A percentile compares a stretch with the other conserved stretches of the same genome.
Conservation (phyloP, 2,113 vertebrate genomes). For the Leptobrachium leishanense region DNA sequence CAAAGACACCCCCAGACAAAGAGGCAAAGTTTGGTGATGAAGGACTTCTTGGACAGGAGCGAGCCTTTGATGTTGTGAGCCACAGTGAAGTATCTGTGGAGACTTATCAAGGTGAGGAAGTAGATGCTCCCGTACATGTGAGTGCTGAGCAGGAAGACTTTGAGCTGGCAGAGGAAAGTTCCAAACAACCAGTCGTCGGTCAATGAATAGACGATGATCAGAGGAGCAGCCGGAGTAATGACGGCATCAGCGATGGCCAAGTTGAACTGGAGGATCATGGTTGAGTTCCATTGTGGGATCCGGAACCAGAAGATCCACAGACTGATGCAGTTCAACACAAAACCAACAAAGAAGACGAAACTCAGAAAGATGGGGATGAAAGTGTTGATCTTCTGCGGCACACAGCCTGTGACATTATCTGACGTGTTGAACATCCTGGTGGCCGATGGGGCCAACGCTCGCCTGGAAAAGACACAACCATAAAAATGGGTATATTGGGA, state of each 20-base stretch:
- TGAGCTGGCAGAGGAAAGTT: conserved; percentile 60
- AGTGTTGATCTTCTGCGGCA: conserved; percentile 3
- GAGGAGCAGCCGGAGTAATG: conserved; percentile 56
- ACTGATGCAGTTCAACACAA: conserved; percentile 63
- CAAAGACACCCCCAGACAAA: conserved; percentile 61
- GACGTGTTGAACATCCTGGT: conserved; percentile 3
- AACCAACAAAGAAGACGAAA: conserved; percentile 62
- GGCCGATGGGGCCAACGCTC: background rate
- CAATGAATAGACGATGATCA: conserved; percentile 60
- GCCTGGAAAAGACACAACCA: no score
- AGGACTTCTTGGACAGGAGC: conserved; percentile 59
- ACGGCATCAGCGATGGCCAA: conserved; percentile 66
- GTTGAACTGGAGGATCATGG: conserved; percentile 68
- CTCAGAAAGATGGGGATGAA: conserved; percentile 56
- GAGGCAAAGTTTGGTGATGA: conserved; percentile 62
- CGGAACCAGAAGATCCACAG: conserved; percentile 68
- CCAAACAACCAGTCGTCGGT: conserved; percentile 63
- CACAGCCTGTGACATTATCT: background rate
- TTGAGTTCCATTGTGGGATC: conserved; percentile 62
- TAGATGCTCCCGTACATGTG: conserved; percentile 67
- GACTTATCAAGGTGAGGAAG: conserved; percentile 69
- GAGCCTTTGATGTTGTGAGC: conserved; percentile 60
- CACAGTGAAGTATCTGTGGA: conserved; percentile 63
- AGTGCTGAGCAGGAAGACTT: conserved; percentile 59
- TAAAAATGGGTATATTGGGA: no score